Conservation (phyloP, 2,113 vertebrate genomes). For the Motacilla tschutschensis region DNA sequence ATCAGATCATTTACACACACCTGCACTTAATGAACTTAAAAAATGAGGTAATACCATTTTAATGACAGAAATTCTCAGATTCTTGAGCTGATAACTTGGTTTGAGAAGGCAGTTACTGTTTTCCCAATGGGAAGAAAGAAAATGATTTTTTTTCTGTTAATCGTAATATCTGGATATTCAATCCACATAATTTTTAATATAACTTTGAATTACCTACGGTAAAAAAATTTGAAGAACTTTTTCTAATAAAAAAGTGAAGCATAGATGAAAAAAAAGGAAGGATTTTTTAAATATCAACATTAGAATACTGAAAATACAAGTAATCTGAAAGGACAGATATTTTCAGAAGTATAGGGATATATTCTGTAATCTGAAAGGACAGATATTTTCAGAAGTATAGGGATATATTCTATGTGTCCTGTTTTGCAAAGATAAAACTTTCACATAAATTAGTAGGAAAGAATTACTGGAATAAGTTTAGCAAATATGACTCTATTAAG, state of each 20-base stretch:
- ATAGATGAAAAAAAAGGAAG: background rate
- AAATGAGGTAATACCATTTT: background rate
- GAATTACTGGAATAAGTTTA: background rate
- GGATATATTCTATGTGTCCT: background rate
- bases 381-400: background rate
- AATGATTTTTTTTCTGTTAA: background rate
- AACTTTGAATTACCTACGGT: background rate
- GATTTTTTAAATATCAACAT: background rate
- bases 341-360: background rate
- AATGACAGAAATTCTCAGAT: constrained; percentile 20
- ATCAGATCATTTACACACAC: background rate
- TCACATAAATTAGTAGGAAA: background rate
- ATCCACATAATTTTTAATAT: background rate
- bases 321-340: background rate
- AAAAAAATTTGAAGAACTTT: background rate
- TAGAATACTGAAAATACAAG: background rate
- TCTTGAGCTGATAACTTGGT: constrained; percentile 13
- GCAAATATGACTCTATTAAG: background rate
- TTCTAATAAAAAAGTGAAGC: background rate
- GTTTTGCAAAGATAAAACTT: background rate
- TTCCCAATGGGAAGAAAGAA: background rate
- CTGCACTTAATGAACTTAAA: constrained; percentile 1
- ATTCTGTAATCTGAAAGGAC: background rate
- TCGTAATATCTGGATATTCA: constrained; percentile 11
- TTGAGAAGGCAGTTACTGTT: background rate